These are phyloP conservation scores for Aurelia aurita DNA, from an alignment of 30 jellyfish, hydroid and myxozoan species.

Conservation along the genomic window DNA sequence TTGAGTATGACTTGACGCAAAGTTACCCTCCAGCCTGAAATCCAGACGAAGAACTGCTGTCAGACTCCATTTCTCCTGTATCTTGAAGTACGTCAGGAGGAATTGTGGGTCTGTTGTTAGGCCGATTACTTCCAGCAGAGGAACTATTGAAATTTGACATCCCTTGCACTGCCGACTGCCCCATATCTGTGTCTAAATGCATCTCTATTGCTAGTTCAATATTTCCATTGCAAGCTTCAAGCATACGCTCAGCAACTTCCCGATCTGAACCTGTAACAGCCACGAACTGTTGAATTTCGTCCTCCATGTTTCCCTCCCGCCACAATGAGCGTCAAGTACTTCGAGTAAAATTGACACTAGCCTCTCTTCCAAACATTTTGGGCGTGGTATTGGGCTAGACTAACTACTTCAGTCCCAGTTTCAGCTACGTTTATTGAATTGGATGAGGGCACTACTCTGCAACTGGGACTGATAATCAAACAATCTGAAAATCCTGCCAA, in stretches of 20 bases:
- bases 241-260: constrained; percentile 73
- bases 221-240: constrained; percentile 88
- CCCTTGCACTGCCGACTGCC: constrained; percentile 9
- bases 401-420: too few species aligned
- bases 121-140: constrained; percentile 1
- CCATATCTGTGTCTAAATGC: constrained; percentile 85
- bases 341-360: constrained; percentile 41
- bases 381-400: too few species aligned
- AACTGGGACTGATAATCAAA: too few species aligned
- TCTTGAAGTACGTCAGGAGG: constrained; percentile 62
- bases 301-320: constrained; percentile 77
- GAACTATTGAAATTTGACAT: constrained; percentile 9
- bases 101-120: constrained; percentile 23
- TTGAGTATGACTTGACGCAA: too few species aligned
- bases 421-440: too few species aligned
- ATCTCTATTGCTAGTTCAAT: constrained; percentile 84
- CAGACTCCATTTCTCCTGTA: constrained; percentile 55
- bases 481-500: too few species aligned
- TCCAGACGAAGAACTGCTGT: constrained; percentile 42
- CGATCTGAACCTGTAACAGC: constrained; percentile 87
- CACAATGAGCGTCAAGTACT: constrained; percentile 52
- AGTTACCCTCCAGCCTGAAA: constrained; percentile 31
- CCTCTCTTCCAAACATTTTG: constrained; percentile 39
- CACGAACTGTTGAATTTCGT: constrained; percentile 69
- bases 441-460: too few species aligned